phyloP scores from a whole-genome alignment of 2,113 vertebrate species.

The Podocnemis expansa region DNA sequence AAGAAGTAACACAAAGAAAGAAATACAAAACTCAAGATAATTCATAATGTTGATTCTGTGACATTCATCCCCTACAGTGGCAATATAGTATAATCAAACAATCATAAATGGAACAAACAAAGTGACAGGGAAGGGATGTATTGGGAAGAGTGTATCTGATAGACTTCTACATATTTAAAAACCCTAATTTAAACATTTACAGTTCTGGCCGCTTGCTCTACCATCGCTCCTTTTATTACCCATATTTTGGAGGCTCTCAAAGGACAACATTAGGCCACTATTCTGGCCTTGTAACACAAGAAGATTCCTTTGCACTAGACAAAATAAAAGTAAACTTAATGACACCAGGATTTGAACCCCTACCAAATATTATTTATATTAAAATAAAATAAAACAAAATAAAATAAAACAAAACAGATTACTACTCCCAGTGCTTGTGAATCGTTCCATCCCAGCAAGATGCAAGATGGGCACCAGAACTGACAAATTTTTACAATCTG shows the following conservation, averaged over 20 bases:
- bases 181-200: not conserved
- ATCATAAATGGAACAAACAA: not conserved
- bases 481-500: not conserved
- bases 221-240: no score
- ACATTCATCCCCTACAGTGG: not conserved
- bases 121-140: not conserved
- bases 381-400: no score
- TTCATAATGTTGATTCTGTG: not conserved
- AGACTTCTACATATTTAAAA: not conserved
- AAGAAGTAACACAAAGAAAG: not conserved
- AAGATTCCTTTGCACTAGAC: not conserved
- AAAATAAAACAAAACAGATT: not conserved
- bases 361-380: no score
- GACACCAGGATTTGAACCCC: not conserved
- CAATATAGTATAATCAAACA: not conserved
- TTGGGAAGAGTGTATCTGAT: fast-evolving
- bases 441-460: not conserved
- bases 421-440: not conserved
- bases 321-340: not conserved
- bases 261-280: not conserved
- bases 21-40: not conserved
- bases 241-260: not conserved
- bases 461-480: not conserved
- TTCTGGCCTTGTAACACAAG: not conserved
- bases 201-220: not conserved